Evolutionary conservation across 2,888 invertebrate species (phyloP), one percentile per base, ranked within the genome.

Genomic region (Pterobdella sp.): DNA sequence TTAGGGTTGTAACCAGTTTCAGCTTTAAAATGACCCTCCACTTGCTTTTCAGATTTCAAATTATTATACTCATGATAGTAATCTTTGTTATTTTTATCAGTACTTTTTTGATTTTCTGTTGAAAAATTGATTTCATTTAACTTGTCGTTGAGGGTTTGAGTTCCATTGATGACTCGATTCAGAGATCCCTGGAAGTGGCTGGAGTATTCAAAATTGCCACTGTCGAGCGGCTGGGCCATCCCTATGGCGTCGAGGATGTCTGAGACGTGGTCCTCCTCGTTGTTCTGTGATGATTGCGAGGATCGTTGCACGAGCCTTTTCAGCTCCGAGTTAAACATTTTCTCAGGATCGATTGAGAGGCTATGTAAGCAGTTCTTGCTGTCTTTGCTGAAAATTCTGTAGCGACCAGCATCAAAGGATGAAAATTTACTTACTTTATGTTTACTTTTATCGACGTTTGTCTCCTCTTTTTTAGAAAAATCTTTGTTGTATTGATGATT

Each of bases 201-300:
- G 26, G 63, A 71, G 10, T 52, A 29, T 3, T 3, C 3, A n/a
- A n/a, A n/a, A n/a, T n/a, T n/a, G n/a, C 18, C 2, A 14, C 22
- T 22, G 22, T 18, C 32, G 26, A 31, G 22, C 29, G 34, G 34
- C 1, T 34, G 34, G 22, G n/a, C 34, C 2, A 3, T 63, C 26
- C 56, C 71, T 22, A 71, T 60, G 31, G 71, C 71, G 63, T 71
- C 71, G n/a, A 71, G 63, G 36, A 71, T 71, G 71, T 71, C 71
- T 26, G 71, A 71, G n/a, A 71, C 52, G 37, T 71, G 71, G n/a
- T 71, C 71, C 32, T 71, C 71, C 18, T 71, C 71, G 34, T 71
- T 52, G 60, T 56, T 56, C 60, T 56, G 60, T 26, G 60, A 56
- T 3, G 60, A 56, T 26, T 18, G n/a, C 60, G 60, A 56, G n/a